Evolutionary conservation across 2,888 invertebrate genomes (phyloP), one percentile per base, ranked within the genome.

Genomic region (Clivina fossor): DNA sequence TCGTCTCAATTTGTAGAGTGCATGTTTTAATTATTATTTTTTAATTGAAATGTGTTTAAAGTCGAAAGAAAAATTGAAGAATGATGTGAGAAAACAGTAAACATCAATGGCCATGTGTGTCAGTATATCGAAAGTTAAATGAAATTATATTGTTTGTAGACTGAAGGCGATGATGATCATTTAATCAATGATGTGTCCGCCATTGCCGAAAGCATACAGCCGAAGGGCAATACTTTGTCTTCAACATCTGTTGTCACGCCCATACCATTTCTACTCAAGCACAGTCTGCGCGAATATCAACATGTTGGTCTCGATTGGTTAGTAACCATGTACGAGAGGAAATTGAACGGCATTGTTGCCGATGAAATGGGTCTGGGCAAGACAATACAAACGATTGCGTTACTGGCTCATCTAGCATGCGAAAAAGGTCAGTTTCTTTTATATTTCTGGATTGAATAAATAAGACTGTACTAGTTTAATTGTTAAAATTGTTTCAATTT

Each of bases 321-420:
- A 65, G 94, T 93, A 50, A 93, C 96, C 8, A 93, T 98, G 90
- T 90, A 90, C 71, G 92, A 95, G 66, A 86, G 94, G 67, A 89
- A 92, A 70, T 78, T 98, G 59, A 98, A 97, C 76, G 97, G 96
- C 59, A 96, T 97, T 70, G 80, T 97, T 53, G 95, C 95, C 9
- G 95, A 96, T 76, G 95, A 95, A 78, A 96, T 96, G 95, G 95
- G 95, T 66, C 80, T 96, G 62, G 96, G 96, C 61, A 96, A 96
- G 80, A 96, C 96, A 15, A 95, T 97, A 68, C 97, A 96, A 79
- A 97, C 95, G 0, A 96, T 97, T 67, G 91, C 96, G 5, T 78
- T 97, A 62, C 76, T 97, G 60, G 93, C 95, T 18, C 95, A 97
- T 78, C 78, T 97, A 63, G 97, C 97, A 16, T 91, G 93, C 66